Evolutionary conservation across 64 coral and sea anemone genomes (phyloP).

Genomic region (Montipora foliosa): DNA sequence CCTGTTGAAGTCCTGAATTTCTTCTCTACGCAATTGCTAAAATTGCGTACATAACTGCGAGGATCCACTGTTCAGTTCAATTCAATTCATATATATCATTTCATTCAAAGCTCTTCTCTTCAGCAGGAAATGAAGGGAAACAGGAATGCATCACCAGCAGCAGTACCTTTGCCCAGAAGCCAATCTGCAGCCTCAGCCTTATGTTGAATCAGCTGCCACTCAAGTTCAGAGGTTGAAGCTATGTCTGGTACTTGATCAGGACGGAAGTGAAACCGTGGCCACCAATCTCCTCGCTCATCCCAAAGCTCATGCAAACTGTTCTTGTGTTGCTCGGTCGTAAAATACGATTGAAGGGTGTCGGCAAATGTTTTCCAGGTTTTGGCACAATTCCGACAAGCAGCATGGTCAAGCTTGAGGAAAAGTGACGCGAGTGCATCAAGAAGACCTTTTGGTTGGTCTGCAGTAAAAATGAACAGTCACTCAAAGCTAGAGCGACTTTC

Average conservation of each 20-base stretch:
- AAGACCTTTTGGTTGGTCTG: slow-evolving; percentile 45
- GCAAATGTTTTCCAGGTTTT: slow-evolving; percentile 62
- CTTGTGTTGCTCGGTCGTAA: background rate
- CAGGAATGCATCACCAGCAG: background rate
- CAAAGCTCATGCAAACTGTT: slow-evolving; percentile 49
- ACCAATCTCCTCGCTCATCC: slow-evolving; percentile 83
- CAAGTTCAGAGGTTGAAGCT: slow-evolving; percentile 10
- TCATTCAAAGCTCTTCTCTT: too few relatives aligned
- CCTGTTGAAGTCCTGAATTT: too few relatives aligned
- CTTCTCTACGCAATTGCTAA: too few relatives aligned
- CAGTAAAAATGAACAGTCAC: background rate
- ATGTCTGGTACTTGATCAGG: slow-evolving; percentile 8
- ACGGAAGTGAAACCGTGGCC: slow-evolving; percentile 90
- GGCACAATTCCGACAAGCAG: slow-evolving; percentile 32
- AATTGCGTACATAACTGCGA: too few relatives aligned
- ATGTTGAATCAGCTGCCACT: slow-evolving; percentile 27
- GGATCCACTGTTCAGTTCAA: too few relatives aligned
- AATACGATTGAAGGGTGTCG: background rate
- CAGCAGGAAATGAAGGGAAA: too few relatives aligned
- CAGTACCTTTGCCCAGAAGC: slow-evolving; percentile 71
- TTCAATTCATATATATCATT: too few relatives aligned
- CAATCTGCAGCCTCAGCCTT: slow-evolving; percentile 67
- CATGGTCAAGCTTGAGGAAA: slow-evolving; percentile 95
- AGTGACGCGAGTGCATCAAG: slow-evolving; percentile 39
- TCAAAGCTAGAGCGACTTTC: background rate